Conservation (phyloP, 2,113 vertebrate species). For the Pygathrix nemaeus region DNA sequence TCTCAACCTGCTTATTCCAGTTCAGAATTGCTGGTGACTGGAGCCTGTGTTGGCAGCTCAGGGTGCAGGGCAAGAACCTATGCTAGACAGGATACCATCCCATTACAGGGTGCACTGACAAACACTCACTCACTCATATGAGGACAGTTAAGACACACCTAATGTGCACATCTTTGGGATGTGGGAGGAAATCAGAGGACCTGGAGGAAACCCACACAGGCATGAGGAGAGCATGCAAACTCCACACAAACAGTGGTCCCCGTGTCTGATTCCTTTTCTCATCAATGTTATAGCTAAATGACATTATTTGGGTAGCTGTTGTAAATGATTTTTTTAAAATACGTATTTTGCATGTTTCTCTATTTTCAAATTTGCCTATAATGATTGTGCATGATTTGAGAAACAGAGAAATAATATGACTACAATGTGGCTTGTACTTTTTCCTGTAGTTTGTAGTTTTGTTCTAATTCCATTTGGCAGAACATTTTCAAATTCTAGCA, state of each 20-base stretch:
- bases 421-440: neutral
- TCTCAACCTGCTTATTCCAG: neutral
- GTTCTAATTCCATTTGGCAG: constrained; percentile 32
- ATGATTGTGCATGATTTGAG: neutral
- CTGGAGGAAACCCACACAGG: neutral
- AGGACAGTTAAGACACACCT: neutral
- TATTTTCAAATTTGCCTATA: constrained; percentile 15
- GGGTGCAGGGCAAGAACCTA: neutral
- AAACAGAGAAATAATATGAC: constrained; percentile 31
- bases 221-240: neutral
- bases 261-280: neutral
- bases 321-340: neutral
- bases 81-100: neutral
- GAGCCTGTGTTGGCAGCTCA: neutral
- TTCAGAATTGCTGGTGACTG: neutral
- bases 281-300: neutral
- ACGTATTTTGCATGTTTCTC: neutral
- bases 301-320: neutral
- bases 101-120: neutral
- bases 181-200: neutral
- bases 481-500: constrained; percentile 19
- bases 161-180: neutral
- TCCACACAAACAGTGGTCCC: neutral
- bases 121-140: neutral
- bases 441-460: constrained; percentile 10